Evolutionary conservation across 35 echinoderm and acorn worm genomes (phyloP).

Genomic region (Ophiothrix spiculata): DNA sequence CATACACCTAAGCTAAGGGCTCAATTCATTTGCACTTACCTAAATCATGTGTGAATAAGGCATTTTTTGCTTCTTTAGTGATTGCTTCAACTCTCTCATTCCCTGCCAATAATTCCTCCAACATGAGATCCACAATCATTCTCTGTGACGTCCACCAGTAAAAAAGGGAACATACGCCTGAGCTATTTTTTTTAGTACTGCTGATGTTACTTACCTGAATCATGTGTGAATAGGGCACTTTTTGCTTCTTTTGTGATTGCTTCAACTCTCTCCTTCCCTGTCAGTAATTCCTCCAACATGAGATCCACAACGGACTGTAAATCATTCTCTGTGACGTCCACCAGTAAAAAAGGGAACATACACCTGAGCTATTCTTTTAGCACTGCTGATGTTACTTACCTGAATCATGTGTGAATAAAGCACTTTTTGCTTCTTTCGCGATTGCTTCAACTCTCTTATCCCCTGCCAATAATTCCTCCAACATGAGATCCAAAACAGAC

Average conservation of each 20-base stretch:
- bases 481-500: constrained; percentile 68
- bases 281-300: constrained; percentile 72
- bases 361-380: too few relatives aligned
- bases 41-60: constrained; percentile 94
- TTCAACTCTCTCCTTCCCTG: constrained; percentile 57
- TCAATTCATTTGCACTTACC: too few relatives aligned
- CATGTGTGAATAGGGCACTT: constrained; percentile 83
- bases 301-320: constrained; percentile 74
- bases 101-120: constrained; percentile 72
- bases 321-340: constrained; percentile 72
- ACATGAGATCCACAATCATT: constrained; percentile 58
- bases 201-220: constrained; percentile 84
- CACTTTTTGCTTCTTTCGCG: constrained; percentile 69
- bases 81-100: constrained; percentile 65
- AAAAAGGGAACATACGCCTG: too few relatives aligned
- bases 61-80: constrained; percentile 67
- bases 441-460: constrained; percentile 64
- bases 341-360: constrained; percentile 58
- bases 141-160: constrained; percentile 79
- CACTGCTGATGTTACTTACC: too few relatives aligned
- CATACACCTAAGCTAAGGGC: too few relatives aligned
- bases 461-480: constrained; percentile 72
- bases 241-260: constrained; percentile 78
- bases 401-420: constrained; percentile 92
- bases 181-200: too few relatives aligned